A percentile compares a stretch with the other conserved stretches of the same genome.
These are phyloP conservation scores for Astyanax mexicanus DNA, from an alignment of 2,797 vertebrate genomes.

Conservation along the genomic window DNA sequence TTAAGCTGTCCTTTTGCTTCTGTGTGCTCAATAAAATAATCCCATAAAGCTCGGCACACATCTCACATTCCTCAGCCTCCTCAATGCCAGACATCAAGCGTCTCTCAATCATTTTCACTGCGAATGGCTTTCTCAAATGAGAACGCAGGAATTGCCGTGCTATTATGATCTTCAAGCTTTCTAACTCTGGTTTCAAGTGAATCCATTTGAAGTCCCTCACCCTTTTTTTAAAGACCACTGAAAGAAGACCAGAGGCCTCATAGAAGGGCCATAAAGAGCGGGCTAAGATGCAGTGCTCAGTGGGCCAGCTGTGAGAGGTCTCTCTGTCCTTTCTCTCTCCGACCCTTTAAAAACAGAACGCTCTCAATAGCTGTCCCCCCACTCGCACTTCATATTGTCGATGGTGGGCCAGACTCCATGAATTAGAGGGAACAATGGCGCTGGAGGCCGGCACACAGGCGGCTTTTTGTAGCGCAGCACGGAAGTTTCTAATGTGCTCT, in stretches of 20 bases:
- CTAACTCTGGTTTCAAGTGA: conserved; percentile 77
- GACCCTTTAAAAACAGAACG: conserved; percentile 69
- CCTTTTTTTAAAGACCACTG: conserved; percentile 59
- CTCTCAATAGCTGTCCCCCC: conserved; percentile 82
- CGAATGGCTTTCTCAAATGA: conserved; percentile 43
- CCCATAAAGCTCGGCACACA: conserved; percentile 23
- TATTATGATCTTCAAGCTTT: conserved; percentile 73
- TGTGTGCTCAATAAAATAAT: conserved; percentile 16
- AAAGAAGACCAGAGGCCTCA: conserved; percentile 70
- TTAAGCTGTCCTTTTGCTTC: conserved; percentile 9
- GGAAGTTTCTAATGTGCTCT: conserved; percentile 93
- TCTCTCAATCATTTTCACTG: conserved; percentile 44
- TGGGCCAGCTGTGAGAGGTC: conserved; percentile 74
- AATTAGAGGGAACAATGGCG: conserved; percentile 79
- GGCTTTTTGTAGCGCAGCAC: conserved; percentile 87
- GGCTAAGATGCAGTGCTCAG: conserved; percentile 72
- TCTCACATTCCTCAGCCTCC: conserved; percentile 16
- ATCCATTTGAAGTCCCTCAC: conserved; percentile 80
- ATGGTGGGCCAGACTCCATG: conserved; percentile 86
- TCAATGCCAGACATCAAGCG: conserved; percentile 42
- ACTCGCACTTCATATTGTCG: conserved; percentile 84
- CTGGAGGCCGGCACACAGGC: conserved; percentile 88
- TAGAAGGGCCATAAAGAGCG: conserved; percentile 71
- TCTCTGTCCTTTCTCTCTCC: conserved; percentile 67
- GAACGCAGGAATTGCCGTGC: conserved; percentile 75